Conservation (phyloP, 2,113 vertebrate genomes). For the Addax nasomaculatus region DNA sequence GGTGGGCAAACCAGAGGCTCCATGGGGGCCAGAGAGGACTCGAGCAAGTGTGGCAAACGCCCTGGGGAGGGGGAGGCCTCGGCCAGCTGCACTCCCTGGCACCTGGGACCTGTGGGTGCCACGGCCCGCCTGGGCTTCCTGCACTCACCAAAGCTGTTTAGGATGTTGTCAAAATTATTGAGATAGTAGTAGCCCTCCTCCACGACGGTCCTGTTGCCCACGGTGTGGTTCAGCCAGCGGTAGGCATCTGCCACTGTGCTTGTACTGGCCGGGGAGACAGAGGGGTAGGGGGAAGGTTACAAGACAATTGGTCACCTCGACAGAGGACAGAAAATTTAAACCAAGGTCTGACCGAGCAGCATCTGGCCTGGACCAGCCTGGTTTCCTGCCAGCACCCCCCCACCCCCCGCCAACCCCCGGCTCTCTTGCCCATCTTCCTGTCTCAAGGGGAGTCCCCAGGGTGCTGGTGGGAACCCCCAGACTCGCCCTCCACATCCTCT, state of each 20-base stretch:
- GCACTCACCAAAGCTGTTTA: constrained; percentile 95
- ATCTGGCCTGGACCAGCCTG: not conserved
- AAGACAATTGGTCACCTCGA: not conserved
- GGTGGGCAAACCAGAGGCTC: not conserved
- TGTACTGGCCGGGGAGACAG: constrained; percentile 75
- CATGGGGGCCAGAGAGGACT: not conserved
- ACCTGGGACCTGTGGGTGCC: not conserved
- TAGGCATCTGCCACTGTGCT: constrained; percentile 95
- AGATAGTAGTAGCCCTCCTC: constrained; percentile 98
- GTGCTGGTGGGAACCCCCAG: not conserved
- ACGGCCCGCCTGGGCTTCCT: accelerated
- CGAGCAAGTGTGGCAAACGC: accelerated
- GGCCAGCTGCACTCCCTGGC: accelerated
- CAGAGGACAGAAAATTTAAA: not conserved
- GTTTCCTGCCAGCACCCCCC: not conserved
- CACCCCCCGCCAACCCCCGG: accelerated
- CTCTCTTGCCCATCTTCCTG: not conserved
- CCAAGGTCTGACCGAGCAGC: not conserved
- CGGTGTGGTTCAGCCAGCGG: constrained; percentile 87
- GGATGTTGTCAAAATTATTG: constrained; percentile 98
- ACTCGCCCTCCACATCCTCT: accelerated
- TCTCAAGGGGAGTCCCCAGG: not conserved
- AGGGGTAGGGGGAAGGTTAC: not conserved
- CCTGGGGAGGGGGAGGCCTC: accelerated
- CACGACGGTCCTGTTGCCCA: constrained; percentile 88